Evolutionary conservation across 2,888 invertebrate genomes (phyloP), one percentile per base, ranked within the genome.

Genomic region (Rhagonycha lutea): DNA sequence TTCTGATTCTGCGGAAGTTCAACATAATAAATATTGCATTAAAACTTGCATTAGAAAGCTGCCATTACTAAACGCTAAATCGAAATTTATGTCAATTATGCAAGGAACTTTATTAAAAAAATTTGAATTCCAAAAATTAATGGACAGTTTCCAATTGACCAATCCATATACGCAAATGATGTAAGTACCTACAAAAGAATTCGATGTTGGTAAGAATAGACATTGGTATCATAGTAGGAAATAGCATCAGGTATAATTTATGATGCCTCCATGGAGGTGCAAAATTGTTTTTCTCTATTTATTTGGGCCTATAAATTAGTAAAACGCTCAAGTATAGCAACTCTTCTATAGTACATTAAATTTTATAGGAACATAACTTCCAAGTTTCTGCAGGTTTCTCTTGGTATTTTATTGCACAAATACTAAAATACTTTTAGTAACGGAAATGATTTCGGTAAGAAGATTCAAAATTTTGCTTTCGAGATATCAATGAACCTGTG

Each of bases 21-120:
- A n/a, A 65, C 24, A 65, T 24, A 65, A 24, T 47, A 47, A 65
- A 65, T 65, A 65, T 65, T 65, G 63, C 63, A 65, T 24, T 65
- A 65, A 65, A 18, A 65, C 7, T 65, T 65, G 63, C 63, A 65
- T 65, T 65, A 65, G 63, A 65, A 65, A 65, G 63, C 26, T 65
- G n/a, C 47, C 47, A 47, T 47, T 47, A 47, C 47, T 47, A 47
- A 47, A 47, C 47, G 47, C 7, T 47, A 47, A 47, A 47, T 47
- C 47, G 47, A 47, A 47, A 47, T 47, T 47, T 47, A 47, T 47
- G 47, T 47, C 47, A 47, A 47, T 47, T 47, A 47, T 47, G 47
- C 47, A 47, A 47, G 47, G 47, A 47, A 47, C 5, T 47, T 47
- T 5, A n/a, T 7, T 47, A 7, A 47, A 47, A 12, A 32, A 7